Conservation (phyloP, 1,140 invertebrate species). For the Drosophila nannoptera region DNA sequence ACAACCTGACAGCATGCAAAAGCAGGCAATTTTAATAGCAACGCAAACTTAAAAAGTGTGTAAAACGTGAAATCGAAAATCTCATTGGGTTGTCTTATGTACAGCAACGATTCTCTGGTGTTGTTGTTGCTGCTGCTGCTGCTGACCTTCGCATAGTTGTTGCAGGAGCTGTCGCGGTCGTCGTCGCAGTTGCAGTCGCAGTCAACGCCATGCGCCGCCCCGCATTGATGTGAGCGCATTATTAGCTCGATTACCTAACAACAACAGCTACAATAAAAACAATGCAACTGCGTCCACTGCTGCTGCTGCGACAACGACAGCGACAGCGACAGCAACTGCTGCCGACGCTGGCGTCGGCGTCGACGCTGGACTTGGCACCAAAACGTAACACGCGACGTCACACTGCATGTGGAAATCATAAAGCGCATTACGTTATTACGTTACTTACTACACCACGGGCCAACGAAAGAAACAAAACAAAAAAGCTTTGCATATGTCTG, state of each 20-base stretch:
- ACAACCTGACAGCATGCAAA: slow-evolving; percentile 51
- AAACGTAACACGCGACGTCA: slow-evolving; percentile 59
- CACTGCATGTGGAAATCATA: slow-evolving; percentile 65
- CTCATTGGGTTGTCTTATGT: slow-evolving; percentile 16
- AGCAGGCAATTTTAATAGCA: slow-evolving; percentile 28
- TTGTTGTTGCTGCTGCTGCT: slow-evolving; percentile 20
- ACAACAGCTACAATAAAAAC: slow-evolving; percentile 15
- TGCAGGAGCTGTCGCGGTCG: slow-evolving; percentile 45
- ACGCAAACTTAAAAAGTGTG: slow-evolving; percentile 16
- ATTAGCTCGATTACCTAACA: slow-evolving; percentile 56
- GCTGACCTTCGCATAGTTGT: slow-evolving; percentile 70
- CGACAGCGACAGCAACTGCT: slow-evolving; percentile 1
- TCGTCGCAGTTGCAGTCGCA: slow-evolving; percentile 3
- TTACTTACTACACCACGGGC: slow-evolving; percentile 48
- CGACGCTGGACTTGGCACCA: slow-evolving; percentile 71
- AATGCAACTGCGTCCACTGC: slow-evolving; percentile 31
- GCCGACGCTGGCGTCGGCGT: slow-evolving; percentile 46
- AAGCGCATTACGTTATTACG: slow-evolving; percentile 67
- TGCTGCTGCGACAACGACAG: slow-evolving; percentile 1
- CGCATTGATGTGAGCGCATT: slow-evolving; percentile 49
- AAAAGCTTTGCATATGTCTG: slow-evolving; percentile 38
- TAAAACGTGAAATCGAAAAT: slow-evolving; percentile 36
- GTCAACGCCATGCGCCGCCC: neutral
- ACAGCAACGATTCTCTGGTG: neutral
- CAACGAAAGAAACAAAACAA: slow-evolving; percentile 3